Evolutionary conservation across 2,113 vertebrate genomes (phyloP), one percentile per base, ranked within the genome.

Genomic region (Reinhardtius hippoglossoides): DNA sequence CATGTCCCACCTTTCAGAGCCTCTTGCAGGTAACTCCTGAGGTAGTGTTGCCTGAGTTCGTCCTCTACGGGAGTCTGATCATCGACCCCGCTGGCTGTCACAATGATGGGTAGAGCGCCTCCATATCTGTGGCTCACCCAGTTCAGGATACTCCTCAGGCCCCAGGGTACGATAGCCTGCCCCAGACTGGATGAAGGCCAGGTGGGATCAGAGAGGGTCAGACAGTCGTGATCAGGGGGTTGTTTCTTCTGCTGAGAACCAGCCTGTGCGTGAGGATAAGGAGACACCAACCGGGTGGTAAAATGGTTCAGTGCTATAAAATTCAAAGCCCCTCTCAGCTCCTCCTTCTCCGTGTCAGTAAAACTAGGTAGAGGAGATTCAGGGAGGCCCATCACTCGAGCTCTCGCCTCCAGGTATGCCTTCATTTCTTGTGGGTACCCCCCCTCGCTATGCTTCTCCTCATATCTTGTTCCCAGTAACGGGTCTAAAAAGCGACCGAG

Each of bases 261-360:
- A 44, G 65, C n/a, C 88, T 87, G 0, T 37, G 91, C 84, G 46
- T 90, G 78, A 0, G 78, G 64, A 65, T 74, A 59, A 2, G 95
- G 95, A 62, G 94, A 88, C 70, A 98, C 95, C 56, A 98, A 92
- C 42, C 95, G 94, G 0, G 98, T 99, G 37, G 97, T 99, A 78
- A 99, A 99, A 89, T 99, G 98, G 85, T 97, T 99, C 26, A 99
- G 83, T 0, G 97, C 96, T 0, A 95, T 96, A 55, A 99, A 99
- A 88, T 97, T 96, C 57, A 96, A 91, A 0, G 97, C 85, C 1
- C 96, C 97, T 83, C 76, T 93, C 4, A 99, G 27, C 3, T 96
- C 94, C 58, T 89, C 62, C 59, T 82, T 94, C 76, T 99, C 96
- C 9, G 86, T 60, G 0, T 81, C 84, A 0, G 95, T 96, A 88